Base-by-base conservation (phyloP, 2,797 vertebrate species). In the Kryptolebias ocellatus region DNA sequence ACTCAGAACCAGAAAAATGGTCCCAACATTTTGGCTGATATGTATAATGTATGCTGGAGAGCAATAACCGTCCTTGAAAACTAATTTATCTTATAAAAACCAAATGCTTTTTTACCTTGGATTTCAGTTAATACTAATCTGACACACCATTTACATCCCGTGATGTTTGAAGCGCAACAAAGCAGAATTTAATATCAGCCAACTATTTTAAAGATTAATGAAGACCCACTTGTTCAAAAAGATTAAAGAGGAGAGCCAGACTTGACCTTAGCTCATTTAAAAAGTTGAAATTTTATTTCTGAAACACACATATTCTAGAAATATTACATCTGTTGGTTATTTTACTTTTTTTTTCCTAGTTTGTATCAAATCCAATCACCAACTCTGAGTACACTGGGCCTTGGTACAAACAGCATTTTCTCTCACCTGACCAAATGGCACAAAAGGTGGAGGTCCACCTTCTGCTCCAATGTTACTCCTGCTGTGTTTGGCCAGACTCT, bases 401-500 rank as follows among this genome's bases (percentile, higher is more conserved):
- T 11, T 57, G 17, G 42, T 34, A 3, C 3, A 12, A 51, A 56
- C 14, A 46, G n/a, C 2, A 12, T 51, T 53, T 61, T 68, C 60
- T 27, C 90, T 83, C 93, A 99, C 98, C 96, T 99, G 97, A 79
- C 98, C 97, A 88, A 99, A 99, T 77, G 96, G 96, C 74, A 99
- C 85, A 89, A 99, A 99, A 34, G 98, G 98, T 79, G 98, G 98
- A 15, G 98, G 97, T 76, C 98, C 98, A 54, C 98, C 98, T 92
- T 99, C 97, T 1, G 96, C 95, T 81, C 96, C 96, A 77, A 99
- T 95, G 90, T 97, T 96, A 87, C 92, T 97, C 90, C 98, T 94
- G 90, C 89, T 98, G 91, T 99, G 97, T 86, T 98, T 99, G 76
- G 96, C 96, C 91, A 99, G 95, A 90, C 96, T 99, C 97, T 99